Evolutionary conservation across 2,888 invertebrate species (phyloP), one percentile per base, ranked within the genome.

Genomic region (Conops quadrifasciatus): DNA sequence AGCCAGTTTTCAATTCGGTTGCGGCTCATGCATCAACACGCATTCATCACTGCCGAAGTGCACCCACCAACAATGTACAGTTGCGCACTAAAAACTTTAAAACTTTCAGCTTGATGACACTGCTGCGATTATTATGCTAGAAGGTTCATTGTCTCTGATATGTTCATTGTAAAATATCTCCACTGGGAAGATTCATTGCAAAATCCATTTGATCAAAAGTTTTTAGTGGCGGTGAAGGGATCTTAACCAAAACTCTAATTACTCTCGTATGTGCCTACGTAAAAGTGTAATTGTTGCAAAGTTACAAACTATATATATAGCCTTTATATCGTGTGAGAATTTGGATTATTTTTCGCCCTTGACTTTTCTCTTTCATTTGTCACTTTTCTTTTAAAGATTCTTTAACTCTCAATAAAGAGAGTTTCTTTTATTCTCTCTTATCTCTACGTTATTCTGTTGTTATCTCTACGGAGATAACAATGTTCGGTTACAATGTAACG

Each of bases 1-100:
- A 7, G 4, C 36, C 5, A 36, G 56, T 64, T 45, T 24, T 49
- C 19, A 24, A 19, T 53, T 49, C 0, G 68, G 68, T 68, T 60
- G 36, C 21, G 67, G 67, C 15, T 59, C 21, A 26, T 49, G 4
- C 4, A 7, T 26, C 24, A 13, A n/a, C 56, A 58, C 56, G 56
- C 16, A 21, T 59, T 26, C 28, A n/a, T n/a, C n/a, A n/a, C n/a
- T n/a, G 65, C 24, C 19, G 24, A 58, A n/a, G 19, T 58, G 67
- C 67, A 59, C 59, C 21, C 67, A 59, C 59, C 21, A 47, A 36
- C 45, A 24, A 67, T 58, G 47, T 26, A 65, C n/a, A 67, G 28
- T 21, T 45, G 13, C 21, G 13, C 36, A 36, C 36, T 9, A 36
- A 4, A 36, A 7, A 36, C 36, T 7, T 9, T 4, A 36, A 36